Percentiles rank a stretch among this genome's conserved stretches.
phyloP scores from a whole-genome alignment of 2,113 vertebrate species.

The Sinocyclocheilus grahami region DNA sequence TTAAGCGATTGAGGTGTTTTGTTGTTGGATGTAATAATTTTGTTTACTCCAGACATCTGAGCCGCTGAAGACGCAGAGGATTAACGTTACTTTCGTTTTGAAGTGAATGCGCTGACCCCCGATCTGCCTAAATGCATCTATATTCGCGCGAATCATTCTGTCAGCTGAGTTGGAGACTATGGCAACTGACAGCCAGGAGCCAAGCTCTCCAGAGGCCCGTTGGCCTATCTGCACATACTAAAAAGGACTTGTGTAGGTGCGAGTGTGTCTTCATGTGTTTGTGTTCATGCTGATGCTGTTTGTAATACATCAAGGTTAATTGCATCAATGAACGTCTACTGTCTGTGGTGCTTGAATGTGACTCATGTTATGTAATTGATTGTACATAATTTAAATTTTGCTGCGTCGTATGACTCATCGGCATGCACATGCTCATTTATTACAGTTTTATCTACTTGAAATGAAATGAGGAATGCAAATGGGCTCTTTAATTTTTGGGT shows the following conservation, averaged over 20 bases:
- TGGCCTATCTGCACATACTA: slow-evolving; percentile 18
- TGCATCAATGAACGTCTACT: not conserved
- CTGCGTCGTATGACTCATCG: not conserved
- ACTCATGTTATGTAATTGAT: slow-evolving; percentile 9
- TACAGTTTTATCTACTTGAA: not conserved
- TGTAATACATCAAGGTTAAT: slow-evolving; percentile 27
- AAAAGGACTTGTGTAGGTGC: not conserved
- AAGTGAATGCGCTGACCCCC: too few species aligned
- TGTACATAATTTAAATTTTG: not conserved
- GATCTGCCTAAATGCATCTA: too few species aligned
- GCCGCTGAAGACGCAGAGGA: too few species aligned
- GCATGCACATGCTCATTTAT: not conserved
- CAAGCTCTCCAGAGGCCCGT: slow-evolving; percentile 43
- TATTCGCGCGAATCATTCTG: not conserved
- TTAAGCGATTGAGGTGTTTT: too few species aligned
- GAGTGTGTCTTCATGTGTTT: slow-evolving; percentile 1
- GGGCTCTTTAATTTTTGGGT: not conserved
- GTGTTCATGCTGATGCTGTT: not conserved
- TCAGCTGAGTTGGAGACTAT: slow-evolving; percentile 46
- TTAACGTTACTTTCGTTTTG: too few species aligned
- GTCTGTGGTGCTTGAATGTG: not conserved
- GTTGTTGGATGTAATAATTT: too few species aligned
- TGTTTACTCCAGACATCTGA: too few species aligned
- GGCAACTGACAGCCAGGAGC: slow-evolving; percentile 57
- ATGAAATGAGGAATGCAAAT: slow-evolving; percentile 5